phyloP scores from a whole-genome alignment of 1,140 invertebrate species.

The Holcopasites calliopsidis region DNA sequence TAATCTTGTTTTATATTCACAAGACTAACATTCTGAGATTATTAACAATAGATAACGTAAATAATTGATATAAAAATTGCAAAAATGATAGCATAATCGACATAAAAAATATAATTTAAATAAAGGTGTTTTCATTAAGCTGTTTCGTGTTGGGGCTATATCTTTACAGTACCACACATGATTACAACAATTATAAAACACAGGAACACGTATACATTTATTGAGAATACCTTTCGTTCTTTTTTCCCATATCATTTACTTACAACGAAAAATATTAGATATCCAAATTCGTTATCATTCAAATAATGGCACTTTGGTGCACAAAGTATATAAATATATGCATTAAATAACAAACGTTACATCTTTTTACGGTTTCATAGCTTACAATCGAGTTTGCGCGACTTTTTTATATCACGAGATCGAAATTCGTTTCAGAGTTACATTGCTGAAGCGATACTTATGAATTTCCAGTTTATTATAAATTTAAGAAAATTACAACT shows the following conservation, averaged over 20 bases:
- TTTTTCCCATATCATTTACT: neutral
- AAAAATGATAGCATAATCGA: constrained; percentile 2
- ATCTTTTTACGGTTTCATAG: neutral
- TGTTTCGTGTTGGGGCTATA: neutral
- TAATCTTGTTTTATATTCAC: too few species aligned
- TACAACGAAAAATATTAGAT: neutral
- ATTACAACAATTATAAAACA: neutral
- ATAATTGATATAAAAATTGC: neutral
- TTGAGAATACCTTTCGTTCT: neutral
- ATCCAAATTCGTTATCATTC: neutral
- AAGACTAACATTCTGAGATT: too few species aligned
- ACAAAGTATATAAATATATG: neutral
- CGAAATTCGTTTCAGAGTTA: too few species aligned
- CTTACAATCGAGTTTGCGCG: neutral
- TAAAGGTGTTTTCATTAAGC: neutral
- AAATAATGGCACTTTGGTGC: too few species aligned
- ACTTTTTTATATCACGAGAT: neutral
- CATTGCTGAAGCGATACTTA: neutral
- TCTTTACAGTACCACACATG: neutral
- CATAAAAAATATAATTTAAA: neutral
- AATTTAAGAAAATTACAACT: constrained; percentile 9
- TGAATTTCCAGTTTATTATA: neutral
- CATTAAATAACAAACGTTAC: neutral
- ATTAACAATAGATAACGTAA: neutral
- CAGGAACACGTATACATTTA: neutral